Evolutionary conservation across 2,888 invertebrate genomes (phyloP).

Genomic region (Drosophila putrida): DNA sequence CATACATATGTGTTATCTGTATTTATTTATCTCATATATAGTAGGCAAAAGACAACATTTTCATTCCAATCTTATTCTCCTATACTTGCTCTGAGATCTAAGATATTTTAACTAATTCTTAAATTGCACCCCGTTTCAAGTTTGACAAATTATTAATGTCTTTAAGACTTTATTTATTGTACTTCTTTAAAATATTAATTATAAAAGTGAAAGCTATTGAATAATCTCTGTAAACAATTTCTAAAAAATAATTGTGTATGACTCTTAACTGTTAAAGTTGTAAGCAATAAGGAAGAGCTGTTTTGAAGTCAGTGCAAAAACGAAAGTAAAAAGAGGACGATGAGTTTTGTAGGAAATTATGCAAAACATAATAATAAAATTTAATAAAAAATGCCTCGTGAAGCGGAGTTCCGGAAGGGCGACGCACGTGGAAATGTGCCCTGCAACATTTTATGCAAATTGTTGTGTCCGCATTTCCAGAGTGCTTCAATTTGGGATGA

Average conservation of each 20-base stretch:
- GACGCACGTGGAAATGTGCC: slow-evolving; percentile 26
- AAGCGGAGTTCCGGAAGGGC: slow-evolving; percentile 17
- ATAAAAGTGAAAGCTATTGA: not conserved
- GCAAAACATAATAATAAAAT: slow-evolving; percentile 78
- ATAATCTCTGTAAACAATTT: not conserved
- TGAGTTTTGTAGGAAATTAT: slow-evolving; percentile 58
- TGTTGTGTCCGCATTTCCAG: slow-evolving; percentile 41
- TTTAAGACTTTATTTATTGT: too few species aligned
- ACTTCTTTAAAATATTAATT: too few species aligned
- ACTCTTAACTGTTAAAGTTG: slow-evolving; percentile 8
- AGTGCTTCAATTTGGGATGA: slow-evolving; percentile 29
- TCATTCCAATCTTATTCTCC: too few species aligned
- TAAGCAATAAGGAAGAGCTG: not conserved
- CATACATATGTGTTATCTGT: too few species aligned
- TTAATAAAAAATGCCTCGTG: slow-evolving; percentile 67
- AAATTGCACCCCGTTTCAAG: too few species aligned
- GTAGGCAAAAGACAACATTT: too few species aligned
- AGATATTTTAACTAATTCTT: too few species aligned
- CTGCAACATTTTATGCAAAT: slow-evolving; percentile 74
- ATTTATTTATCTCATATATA: too few species aligned
- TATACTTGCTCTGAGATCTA: too few species aligned
- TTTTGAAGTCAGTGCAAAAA: not conserved
- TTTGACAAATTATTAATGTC: too few species aligned
- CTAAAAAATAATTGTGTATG: too few species aligned
- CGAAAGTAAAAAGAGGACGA: slow-evolving; percentile 16